A percentile compares a stretch with the other conserved stretches of the same genome.
These are phyloP conservation scores for Grapholita molesta DNA, from an alignment of 1,140 invertebrate species.

Conservation along the genomic window DNA sequence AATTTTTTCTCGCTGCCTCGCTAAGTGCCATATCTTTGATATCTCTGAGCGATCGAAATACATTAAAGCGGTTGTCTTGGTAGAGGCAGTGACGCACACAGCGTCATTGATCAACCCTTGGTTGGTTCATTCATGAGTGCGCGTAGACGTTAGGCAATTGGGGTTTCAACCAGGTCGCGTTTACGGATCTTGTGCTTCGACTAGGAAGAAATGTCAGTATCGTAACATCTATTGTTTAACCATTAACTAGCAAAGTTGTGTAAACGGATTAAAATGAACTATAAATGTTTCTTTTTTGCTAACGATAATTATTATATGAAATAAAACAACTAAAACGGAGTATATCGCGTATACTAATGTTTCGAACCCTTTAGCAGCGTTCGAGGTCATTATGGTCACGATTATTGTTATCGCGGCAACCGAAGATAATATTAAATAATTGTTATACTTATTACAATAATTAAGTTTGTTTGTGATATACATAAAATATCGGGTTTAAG, in stretches of 20 bases:
- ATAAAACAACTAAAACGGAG: no score
- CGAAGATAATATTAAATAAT: no score
- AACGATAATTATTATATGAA: no score
- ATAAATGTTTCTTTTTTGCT: no score
- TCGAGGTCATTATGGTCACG: no score
- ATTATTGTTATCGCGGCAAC: no score
- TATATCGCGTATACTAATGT: no score
- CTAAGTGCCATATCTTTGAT: slow-evolving; percentile 6
- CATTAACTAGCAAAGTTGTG: not conserved
- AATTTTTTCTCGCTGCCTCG: not conserved
- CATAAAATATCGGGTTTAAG: no score
- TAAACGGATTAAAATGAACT: no score
- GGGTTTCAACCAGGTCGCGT: slow-evolving; percentile 57
- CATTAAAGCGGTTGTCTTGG: slow-evolving; percentile 29
- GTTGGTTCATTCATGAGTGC: slow-evolving; percentile 52
- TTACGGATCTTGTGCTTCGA: slow-evolving; percentile 51
- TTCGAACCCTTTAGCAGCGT: no score
- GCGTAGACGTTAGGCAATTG: slow-evolving; percentile 62
- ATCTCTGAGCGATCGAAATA: slow-evolving; percentile 17
- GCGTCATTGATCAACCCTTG: slow-evolving; percentile 66
- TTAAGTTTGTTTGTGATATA: no score
- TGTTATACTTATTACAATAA: no score
- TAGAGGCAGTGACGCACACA: slow-evolving; percentile 56
- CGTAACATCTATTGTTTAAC: not conserved
- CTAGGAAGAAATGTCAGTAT: slow-evolving; percentile 3